A percentile compares a stretch with the other conserved stretches of the same genome.
Conservation (phyloP, 2,113 vertebrate species). For the Lagopus muta region DNA sequence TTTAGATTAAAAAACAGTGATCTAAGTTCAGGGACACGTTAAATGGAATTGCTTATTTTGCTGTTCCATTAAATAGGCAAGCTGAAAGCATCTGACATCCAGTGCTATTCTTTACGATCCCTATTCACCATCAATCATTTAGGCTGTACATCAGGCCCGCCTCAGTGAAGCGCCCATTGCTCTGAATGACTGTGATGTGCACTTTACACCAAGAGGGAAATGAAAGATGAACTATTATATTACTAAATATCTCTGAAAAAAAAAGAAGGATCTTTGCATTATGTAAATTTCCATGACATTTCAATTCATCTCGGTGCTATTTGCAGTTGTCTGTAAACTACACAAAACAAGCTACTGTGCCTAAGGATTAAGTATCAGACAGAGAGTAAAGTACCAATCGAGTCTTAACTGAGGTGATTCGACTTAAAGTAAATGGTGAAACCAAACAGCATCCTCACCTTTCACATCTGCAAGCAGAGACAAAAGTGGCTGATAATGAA, state of each 20-base stretch:
- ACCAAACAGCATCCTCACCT: background rate
- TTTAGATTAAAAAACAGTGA: conserved; percentile 46
- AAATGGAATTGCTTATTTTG: conserved; percentile 72
- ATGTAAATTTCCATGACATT: conserved; percentile 30
- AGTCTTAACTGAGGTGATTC: background rate
- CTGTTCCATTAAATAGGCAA: conserved; percentile 63
- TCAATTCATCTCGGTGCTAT: background rate
- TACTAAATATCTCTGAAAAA: background rate
- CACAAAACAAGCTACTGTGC: background rate
- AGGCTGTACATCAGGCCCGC: conserved; percentile 50
- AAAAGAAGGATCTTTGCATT: background rate
- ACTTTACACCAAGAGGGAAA: conserved; percentile 6
- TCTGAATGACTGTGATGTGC: background rate
- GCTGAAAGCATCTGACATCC: conserved; percentile 46
- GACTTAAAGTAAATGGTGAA: background rate
- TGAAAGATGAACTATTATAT: conserved; percentile 42
- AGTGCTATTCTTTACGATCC: conserved; percentile 34
- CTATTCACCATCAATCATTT: conserved; percentile 60
- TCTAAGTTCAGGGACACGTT: conserved; percentile 40
- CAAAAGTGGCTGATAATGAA: background rate
- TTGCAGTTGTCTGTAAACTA: background rate
- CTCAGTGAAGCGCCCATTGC: conserved; percentile 2
- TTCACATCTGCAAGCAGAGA: background rate
- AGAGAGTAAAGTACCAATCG: background rate
- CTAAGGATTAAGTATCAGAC: background rate